Evolutionary conservation across 2,797 vertebrate species (phyloP).

Genomic region (Urosaurus nigricauda): DNA sequence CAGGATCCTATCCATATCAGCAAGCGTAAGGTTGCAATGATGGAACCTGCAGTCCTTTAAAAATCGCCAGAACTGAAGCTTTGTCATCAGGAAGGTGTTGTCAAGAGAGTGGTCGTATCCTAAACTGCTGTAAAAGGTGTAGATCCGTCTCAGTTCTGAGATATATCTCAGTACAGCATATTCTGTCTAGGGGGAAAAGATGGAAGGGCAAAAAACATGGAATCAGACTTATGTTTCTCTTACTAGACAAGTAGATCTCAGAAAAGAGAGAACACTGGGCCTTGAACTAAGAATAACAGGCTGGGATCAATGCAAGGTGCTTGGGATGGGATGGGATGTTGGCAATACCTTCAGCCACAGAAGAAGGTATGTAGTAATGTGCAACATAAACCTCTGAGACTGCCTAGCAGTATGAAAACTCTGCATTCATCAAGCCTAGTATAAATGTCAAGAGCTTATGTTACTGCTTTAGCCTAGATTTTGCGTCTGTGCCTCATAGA

Average conservation of each 20-base stretch:
- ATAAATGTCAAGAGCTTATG: too few species aligned
- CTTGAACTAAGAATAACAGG: background rate
- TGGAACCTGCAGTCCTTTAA: conserved; percentile 91
- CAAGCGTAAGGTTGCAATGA: conserved; percentile 81
- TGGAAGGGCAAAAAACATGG: conserved; percentile 13
- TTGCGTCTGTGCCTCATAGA: too few species aligned
- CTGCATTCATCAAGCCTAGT: too few species aligned
- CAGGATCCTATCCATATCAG: conserved; percentile 82
- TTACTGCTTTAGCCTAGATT: too few species aligned
- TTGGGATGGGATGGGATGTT: background rate
- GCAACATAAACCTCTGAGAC: background rate
- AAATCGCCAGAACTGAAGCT: conserved; percentile 91
- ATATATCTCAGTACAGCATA: conserved; percentile 82
- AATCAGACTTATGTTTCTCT: background rate
- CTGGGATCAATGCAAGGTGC: background rate
- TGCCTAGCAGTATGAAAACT: background rate
- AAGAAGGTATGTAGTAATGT: background rate
- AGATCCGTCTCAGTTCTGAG: conserved; percentile 82
- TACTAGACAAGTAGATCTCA: background rate
- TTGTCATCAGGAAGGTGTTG: conserved; percentile 84
- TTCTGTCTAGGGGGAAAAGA: conserved; percentile 80
- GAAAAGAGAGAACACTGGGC: background rate
- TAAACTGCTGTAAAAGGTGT: conserved; percentile 89
- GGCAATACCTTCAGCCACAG: background rate
- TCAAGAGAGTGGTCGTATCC: conserved; percentile 78